Evolutionary conservation across 2,888 invertebrate genomes (phyloP).

Genomic region (Mylabris sibirica): DNA sequence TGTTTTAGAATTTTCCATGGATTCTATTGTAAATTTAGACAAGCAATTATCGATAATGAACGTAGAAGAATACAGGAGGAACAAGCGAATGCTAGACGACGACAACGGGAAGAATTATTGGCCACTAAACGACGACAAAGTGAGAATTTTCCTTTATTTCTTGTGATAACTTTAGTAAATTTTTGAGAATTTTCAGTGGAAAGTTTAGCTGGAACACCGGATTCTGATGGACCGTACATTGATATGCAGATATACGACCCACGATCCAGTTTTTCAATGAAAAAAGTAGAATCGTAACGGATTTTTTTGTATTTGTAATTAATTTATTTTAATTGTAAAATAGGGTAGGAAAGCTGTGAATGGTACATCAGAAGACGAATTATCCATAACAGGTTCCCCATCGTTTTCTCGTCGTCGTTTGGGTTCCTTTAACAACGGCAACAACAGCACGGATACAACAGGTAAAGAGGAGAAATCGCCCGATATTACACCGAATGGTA

Average conservation of each 20-base stretch:
- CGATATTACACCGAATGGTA: slow-evolving; percentile 90
- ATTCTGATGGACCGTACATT: slow-evolving; percentile 76
- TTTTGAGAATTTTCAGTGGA: slow-evolving; percentile 61
- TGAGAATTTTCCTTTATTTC: slow-evolving; percentile 52
- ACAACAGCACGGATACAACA: slow-evolving; percentile 48
- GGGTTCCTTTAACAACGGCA: slow-evolving; percentile 70
- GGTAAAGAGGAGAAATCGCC: slow-evolving; percentile 66
- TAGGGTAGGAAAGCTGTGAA: slow-evolving; percentile 57
- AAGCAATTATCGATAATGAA: slow-evolving; percentile 86
- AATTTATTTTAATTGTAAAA: slow-evolving; percentile 36
- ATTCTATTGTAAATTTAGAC: slow-evolving; percentile 87
- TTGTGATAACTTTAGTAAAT: slow-evolving; percentile 11
- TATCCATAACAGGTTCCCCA: slow-evolving; percentile 71
- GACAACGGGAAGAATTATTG: slow-evolving; percentile 77
- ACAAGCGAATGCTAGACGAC: slow-evolving; percentile 80
- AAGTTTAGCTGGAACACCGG: slow-evolving; percentile 75
- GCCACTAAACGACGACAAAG: slow-evolving; percentile 70
- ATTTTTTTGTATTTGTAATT: slow-evolving; percentile 49
- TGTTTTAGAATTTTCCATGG: slow-evolving; percentile 89
- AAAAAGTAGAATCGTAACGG: slow-evolving; percentile 49
- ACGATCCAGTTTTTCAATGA: slow-evolving; percentile 69
- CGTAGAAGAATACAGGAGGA: slow-evolving; percentile 83
- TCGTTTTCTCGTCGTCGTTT: slow-evolving; percentile 71
- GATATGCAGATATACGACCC: slow-evolving; percentile 82
- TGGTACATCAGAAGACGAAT: slow-evolving; percentile 69